These are phyloP conservation scores for Drosophila albomicans DNA, from an alignment of 1,140 invertebrate species.

Conservation along the genomic window DNA sequence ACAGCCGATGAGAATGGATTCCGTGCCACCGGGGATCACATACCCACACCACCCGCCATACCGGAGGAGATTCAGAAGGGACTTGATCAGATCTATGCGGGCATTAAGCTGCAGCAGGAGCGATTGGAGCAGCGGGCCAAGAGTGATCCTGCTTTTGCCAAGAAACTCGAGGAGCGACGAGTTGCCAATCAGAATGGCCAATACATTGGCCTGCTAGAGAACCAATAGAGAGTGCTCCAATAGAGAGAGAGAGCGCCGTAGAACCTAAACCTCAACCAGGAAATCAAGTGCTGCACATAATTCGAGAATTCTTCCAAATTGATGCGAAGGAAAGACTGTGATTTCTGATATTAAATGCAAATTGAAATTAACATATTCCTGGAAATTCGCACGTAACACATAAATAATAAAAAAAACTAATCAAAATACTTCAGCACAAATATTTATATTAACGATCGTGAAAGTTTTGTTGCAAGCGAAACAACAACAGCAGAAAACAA, in stretches of 20 bases:
- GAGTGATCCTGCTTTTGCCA: slow-evolving; percentile 86
- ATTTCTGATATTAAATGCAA: slow-evolving; percentile 32
- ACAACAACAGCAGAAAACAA: slow-evolving; percentile 55
- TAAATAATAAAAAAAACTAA: not conserved
- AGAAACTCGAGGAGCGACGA: slow-evolving; percentile 86
- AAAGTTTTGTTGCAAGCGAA: slow-evolving; percentile 63
- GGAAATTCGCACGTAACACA: slow-evolving; percentile 2
- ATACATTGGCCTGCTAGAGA: slow-evolving; percentile 85
- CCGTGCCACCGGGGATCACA: slow-evolving; percentile 91
- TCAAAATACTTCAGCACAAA: slow-evolving; percentile 25
- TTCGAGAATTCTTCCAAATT: slow-evolving; percentile 30
- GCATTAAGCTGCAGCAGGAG: slow-evolving; percentile 90
- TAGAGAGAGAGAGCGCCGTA: slow-evolving; percentile 36
- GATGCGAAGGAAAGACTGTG: slow-evolving; percentile 38
- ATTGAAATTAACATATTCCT: slow-evolving; percentile 17
- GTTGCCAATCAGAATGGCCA: slow-evolving; percentile 87
- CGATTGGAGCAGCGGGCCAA: slow-evolving; percentile 85
- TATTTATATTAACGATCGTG: slow-evolving; percentile 68
- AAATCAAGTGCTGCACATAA: slow-evolving; percentile 25
- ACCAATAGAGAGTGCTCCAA: slow-evolving; percentile 64
- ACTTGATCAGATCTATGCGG: slow-evolving; percentile 92
- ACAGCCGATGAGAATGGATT: slow-evolving; percentile 91
- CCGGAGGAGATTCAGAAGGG: slow-evolving; percentile 93
- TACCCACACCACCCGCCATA: slow-evolving; percentile 93
- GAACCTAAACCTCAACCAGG: slow-evolving; percentile 11